These are phyloP conservation scores for Andricus quercusramuli DNA, from an alignment of 2,888 invertebrate species.

Conservation along the genomic window DNA sequence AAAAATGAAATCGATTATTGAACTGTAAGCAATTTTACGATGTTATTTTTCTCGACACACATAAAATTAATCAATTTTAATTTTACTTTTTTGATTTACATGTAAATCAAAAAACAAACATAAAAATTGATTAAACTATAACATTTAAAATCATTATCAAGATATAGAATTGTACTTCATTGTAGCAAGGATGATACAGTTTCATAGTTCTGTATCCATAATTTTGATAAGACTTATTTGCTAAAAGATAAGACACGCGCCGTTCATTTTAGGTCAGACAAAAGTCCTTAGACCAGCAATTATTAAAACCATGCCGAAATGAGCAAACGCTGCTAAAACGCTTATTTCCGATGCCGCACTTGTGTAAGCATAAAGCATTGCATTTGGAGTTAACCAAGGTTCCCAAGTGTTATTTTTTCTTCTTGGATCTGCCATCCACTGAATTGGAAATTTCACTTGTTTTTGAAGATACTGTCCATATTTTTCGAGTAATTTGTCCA, in stretches of 20 bases:
- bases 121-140: no score
- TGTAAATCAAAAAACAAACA: no score
- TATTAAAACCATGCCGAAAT: conserved; percentile 62
- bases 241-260: conserved; percentile 9
- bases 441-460: conserved; percentile 66
- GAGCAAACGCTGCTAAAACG: conserved; percentile 62
- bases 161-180: background rate
- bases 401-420: conserved; percentile 87
- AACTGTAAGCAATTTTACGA: no score
- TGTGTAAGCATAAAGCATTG: conserved; percentile 56
- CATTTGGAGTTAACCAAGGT: conserved; percentile 80
- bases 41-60: no score
- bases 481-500: conserved; percentile 66
- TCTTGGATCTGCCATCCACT: conserved; percentile 83
- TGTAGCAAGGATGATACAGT: no score
- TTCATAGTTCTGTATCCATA: no score
- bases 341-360: conserved; percentile 61
- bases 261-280: conserved; percentile 61
- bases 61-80: no score
- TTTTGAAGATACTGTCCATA: conserved; percentile 63
- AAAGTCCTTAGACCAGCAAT: conserved; percentile 62
- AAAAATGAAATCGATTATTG: background rate
- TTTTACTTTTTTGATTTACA: no score
- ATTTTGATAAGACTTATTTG: background rate
- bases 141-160: no score